A percentile compares a stretch with the other conserved stretches of the same genome.
These are phyloP conservation scores for Phalacrocorax pelagicus DNA, from an alignment of 2,113 vertebrate species.

Conservation along the genomic window DNA sequence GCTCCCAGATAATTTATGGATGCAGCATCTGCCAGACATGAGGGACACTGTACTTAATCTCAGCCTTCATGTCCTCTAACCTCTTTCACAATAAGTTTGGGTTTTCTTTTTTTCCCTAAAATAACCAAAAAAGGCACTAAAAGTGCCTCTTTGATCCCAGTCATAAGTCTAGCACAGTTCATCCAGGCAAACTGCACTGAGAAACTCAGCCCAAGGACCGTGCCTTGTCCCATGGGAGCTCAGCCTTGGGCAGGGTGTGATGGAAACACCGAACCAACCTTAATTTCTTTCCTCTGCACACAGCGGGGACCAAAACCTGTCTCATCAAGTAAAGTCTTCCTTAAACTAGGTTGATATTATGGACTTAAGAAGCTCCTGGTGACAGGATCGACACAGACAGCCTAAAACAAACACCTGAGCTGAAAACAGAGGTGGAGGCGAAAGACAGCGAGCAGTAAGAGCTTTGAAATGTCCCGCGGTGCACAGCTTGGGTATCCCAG, in stretches of 20 bases:
- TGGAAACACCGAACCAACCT: neutral
- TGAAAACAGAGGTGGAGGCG: neutral
- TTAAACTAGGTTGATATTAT: constrained; percentile 30
- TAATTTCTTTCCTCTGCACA: neutral
- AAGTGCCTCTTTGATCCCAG: neutral
- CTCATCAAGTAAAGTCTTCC: constrained; percentile 16
- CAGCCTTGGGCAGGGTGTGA: neutral
- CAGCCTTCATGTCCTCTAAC: neutral
- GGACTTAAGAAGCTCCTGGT: constrained; percentile 18
- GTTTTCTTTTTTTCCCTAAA: neutral
- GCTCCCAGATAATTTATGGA: neutral
- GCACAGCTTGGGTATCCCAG: neutral
- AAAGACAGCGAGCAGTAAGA: neutral
- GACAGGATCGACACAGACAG: constrained; percentile 20
- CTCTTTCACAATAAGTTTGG: neutral
- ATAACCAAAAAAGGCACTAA: neutral
- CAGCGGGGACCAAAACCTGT: neutral
- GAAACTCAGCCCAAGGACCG: neutral
- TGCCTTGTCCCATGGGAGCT: neutral
- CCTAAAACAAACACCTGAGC: constrained; percentile 27
- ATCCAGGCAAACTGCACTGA: neutral
- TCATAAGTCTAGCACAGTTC: rapidly evolving
- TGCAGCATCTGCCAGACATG: neutral
- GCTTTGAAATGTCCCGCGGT: neutral
- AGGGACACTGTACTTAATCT: neutral